Evolutionary conservation across 2,113 vertebrate species (phyloP).

Genomic region (Pseudopipra pipra): DNA sequence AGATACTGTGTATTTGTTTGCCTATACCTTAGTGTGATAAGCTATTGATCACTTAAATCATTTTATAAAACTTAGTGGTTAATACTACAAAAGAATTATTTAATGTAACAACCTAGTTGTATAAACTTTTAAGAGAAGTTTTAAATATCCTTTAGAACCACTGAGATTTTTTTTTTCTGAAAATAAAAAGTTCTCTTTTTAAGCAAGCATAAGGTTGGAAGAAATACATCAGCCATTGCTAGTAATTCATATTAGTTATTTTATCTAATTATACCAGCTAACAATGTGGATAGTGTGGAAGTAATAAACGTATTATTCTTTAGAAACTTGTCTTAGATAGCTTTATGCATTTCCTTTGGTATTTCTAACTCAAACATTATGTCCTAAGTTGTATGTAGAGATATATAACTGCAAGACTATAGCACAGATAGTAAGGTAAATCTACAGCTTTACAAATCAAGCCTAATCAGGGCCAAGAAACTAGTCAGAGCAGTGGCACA

Average conservation of each 20-base stretch:
- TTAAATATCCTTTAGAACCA: slow-evolving; percentile 37
- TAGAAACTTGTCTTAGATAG: background rate
- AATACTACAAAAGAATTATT: background rate
- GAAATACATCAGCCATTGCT: background rate
- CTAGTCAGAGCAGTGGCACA: background rate
- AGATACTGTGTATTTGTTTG: background rate
- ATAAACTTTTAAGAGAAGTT: slow-evolving; percentile 20
- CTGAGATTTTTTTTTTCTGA: slow-evolving; percentile 12
- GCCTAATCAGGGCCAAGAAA: background rate
- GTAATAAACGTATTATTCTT: background rate
- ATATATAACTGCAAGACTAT: background rate
- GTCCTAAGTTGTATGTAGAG: background rate
- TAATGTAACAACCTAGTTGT: slow-evolving; percentile 40
- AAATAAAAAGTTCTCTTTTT: slow-evolving; percentile 28
- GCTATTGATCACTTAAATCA: background rate
- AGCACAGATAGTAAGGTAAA: background rate
- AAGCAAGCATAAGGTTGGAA: background rate
- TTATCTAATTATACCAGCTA: background rate
- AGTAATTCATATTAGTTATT: background rate
- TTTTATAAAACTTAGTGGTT: background rate
- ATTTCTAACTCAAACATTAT: background rate
- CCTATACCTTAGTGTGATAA: background rate
- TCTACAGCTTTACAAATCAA: background rate
- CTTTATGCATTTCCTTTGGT: background rate
- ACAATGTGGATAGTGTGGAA: background rate